These are phyloP conservation scores for Madoqua kirkii DNA, from an alignment of 2,113 vertebrate genomes.

Conservation along the genomic window DNA sequence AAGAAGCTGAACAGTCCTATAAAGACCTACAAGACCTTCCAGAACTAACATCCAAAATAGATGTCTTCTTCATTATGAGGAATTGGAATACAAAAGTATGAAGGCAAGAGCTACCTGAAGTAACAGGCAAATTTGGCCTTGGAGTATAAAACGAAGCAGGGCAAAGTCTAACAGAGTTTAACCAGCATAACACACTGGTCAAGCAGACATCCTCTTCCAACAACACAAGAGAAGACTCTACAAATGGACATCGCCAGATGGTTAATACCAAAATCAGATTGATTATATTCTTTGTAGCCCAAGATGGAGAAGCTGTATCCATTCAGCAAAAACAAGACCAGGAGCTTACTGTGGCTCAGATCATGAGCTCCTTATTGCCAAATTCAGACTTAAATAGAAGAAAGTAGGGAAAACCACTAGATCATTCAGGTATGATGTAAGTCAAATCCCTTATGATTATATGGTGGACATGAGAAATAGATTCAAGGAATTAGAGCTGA, in stretches of 20 bases:
- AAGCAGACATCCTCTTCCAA: not conserved
- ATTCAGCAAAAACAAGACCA: not conserved
- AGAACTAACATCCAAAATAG: not conserved
- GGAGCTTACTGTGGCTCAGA: not conserved
- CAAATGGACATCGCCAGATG: not conserved
- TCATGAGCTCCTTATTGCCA: not conserved
- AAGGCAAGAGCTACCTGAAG: not conserved
- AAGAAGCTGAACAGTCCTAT: not conserved
- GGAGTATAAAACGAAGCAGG: not conserved
- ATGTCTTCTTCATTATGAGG: not conserved
- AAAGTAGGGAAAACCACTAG: not conserved
- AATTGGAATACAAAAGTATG: not conserved
- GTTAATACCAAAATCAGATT: not conserved
- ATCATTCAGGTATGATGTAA: not conserved
- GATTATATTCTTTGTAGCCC: not conserved
- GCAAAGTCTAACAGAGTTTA: not conserved
- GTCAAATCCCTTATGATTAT: not conserved
- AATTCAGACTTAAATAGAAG: not conserved
- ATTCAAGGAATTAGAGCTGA: not conserved
- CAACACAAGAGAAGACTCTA: not conserved
- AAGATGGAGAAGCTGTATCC: not conserved
- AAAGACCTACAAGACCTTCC: not conserved
- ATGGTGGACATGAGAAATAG: fast-evolving
- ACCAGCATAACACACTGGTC: not conserved
- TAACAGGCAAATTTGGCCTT: not conserved